Evolutionary conservation across 2,888 invertebrate species (phyloP), one percentile per base, ranked within the genome.

Genomic region (Mesorhabditis belari): DNA sequence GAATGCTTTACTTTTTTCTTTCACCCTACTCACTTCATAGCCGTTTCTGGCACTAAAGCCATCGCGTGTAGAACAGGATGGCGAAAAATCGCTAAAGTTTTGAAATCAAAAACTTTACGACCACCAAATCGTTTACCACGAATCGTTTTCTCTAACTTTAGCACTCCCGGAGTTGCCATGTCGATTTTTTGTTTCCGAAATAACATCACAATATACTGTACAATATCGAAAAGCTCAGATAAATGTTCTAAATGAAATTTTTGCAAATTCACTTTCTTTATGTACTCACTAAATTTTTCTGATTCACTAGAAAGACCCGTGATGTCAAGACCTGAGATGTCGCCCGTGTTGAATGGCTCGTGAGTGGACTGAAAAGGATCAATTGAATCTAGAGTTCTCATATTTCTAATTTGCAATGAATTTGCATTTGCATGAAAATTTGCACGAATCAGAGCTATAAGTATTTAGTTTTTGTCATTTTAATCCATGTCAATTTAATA

Each of bases 11-110:
- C n/a, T n/a, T n/a, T n/a, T n/a, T n/a, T n/a, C n/a, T n/a, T n/a
- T n/a, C n/a, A n/a, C n/a, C n/a, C n/a, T n/a, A n/a, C 56, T 57
- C 58, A 67, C 64, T 57, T 60, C n/a, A 75, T 58, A 12, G 75
- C 74, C n/a, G 57, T 51, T 54, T 67, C 55, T n/a, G 74, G 75
- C 27, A 74, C 65, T 6, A 75, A 51, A 29, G 62, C 62, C 60
- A 74, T 65, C 29, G 63, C 29, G 25, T 69, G 59, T 12, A 74
- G 58, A 21, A 74, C 49, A 5, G 74, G 71, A 19, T 72, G 62
- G 3, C 74, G 64, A 24, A 70, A 56, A 5, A 74, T 50, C 9
- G 71, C 70, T 68, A 35, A 29, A 66, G n/a, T n/a, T n/a, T n/a
- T n/a, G n/a, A n/a, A n/a, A n/a, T n/a, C n/a, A n/a, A n/a, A n/a